Base-by-base conservation (phyloP, 2,797 vertebrate species). In the Valencia hispanica region DNA sequence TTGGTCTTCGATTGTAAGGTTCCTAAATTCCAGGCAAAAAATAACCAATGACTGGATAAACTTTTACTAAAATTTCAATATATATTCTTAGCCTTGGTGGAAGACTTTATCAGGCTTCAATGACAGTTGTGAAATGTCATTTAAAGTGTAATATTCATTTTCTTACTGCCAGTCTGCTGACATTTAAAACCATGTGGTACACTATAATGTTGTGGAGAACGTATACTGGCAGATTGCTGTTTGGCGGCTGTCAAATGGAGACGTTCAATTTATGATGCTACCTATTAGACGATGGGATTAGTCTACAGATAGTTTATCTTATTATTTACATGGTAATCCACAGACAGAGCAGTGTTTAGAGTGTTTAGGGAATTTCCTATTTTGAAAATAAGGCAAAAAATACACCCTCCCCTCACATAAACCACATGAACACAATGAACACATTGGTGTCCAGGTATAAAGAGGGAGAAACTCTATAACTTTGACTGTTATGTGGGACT, bases 281-380 rank as follows among this genome's bases (percentile, higher is more conserved):
- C 83, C 89, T 88, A 93, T 91, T 93, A 90, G 78, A 43, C 55
- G 81, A 78, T 65, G 65, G 91, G 87, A 90, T 93, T 91, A 91
- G 90, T 83, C 84, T 80, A 79, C 83, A 86, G 89, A 88, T 89
- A 86, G 87, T 90, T 76, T 84, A 82, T 74, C 50, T 89, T 86
- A 76, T 84, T 87, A 87, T 91, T 84, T 77, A 84, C 43, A 63
- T 79, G 71, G 48, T 92, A 94, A 93, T 94, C 91, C 88, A 84
- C 80, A 86, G 80, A 92, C 91, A 80, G 74, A 79, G 84, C 63
- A 43, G 69, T 36, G n/a, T 61, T 77, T n/a, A n/a, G n/a, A n/a
- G n/a, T n/a, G n/a, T n/a, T 77, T 72, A 43, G 77, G 83, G 80
- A 88, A 88, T 82, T 81, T 86, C 81, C 91, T 90, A 80, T 90